Base-by-base conservation (phyloP, 1,140 invertebrate genomes). In the Dreissena polymorpha region DNA sequence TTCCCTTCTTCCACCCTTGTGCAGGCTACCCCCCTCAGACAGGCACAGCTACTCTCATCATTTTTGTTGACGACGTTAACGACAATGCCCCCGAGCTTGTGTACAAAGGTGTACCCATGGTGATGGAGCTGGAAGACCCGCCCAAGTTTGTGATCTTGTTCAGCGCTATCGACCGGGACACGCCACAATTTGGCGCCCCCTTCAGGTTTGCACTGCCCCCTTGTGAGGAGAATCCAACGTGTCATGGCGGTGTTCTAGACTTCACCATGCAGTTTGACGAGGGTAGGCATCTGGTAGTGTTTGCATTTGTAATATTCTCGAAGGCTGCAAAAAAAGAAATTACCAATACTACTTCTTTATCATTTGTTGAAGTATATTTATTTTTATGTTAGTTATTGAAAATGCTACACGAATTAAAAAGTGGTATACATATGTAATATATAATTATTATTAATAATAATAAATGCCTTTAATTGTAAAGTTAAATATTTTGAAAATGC, bases 1-100 rank as follows among this genome's bases (percentile, higher is more conserved):
- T 39, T 39, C 39, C 39, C n/a, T 39, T 39, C 8, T 39, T 39
- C 39, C 39, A 5, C 39, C 39, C 3, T 23, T 65, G 70, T 64
- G 2, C 79, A 93, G 93, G 94, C 81, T 87, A 90, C 69, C 98
- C 98, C 12, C 96, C 97, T 0, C 97, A 97, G 93, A 99, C 98
- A 8, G 98, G 98, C 6, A 99, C 98, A 1, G 98, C 98, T 0
- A 99, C 97, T 0, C 93, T 99, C 21, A 98, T 97, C 0, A 97
- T 99, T 0, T 97, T 98, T 82, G 97, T 99, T 0, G 96, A 97
- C 91, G 98, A 99, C 89, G 98, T 99, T 76, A 99, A 99, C 92
- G 98, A 99, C 90, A 99, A 95, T 87, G 92, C 93, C n/a, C 97
- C 97, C 0, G 96, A 96, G 84, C 98, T 98, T 93, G 94, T 97